Percentiles rank a stretch among this genome's conserved stretches.
These are phyloP conservation scores for Paratilapia polleni DNA, from an alignment of 2,113 vertebrate species.

Conservation along the genomic window DNA sequence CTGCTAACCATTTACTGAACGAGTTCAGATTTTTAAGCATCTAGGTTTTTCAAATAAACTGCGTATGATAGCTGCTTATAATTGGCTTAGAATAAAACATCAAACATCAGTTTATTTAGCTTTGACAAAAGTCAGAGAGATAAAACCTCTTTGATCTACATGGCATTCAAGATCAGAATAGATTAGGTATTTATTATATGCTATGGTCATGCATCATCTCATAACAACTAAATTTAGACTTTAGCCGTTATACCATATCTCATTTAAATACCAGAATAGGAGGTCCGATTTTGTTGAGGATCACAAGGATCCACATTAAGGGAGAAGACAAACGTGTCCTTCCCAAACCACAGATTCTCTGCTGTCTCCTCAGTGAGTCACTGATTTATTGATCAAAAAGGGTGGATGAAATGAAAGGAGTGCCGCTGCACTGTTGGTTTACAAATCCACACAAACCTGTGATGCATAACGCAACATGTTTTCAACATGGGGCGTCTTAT, in stretches of 20 bases:
- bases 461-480: not conserved
- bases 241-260: not conserved
- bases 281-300: accelerated
- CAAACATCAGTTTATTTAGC: not conserved
- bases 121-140: not conserved
- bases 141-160: not conserved
- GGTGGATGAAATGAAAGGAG: slow-evolving; percentile 1
- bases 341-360: not conserved
- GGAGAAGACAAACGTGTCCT: not conserved
- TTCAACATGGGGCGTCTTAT: not conserved
- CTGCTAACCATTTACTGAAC: not conserved
- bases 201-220: not conserved
- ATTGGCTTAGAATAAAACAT: not conserved
- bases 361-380: not conserved
- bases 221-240: not conserved
- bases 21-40: not conserved
- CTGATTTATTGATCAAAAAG: slow-evolving; percentile 44
- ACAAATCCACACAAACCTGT: not conserved
- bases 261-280: not conserved
- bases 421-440: not conserved
- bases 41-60: not conserved
- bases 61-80: not conserved
- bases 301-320: not conserved
- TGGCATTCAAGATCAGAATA: not conserved
- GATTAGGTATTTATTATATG: not conserved